These are phyloP conservation scores for Blastobasis adustella DNA, from an alignment of 2,888 invertebrate genomes.

Conservation along the genomic window DNA sequence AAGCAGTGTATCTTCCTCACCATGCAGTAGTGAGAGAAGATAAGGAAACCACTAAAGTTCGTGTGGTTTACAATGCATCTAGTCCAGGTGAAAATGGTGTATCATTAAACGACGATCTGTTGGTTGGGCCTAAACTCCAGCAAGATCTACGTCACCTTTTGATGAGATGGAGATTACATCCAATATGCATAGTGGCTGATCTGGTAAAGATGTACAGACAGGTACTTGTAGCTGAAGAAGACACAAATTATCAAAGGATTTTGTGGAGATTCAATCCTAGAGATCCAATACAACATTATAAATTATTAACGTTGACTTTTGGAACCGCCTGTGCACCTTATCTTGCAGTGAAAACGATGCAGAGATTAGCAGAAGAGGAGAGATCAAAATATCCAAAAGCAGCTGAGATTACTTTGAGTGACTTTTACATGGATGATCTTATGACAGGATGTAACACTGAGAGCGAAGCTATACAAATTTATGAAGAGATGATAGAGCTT, in stretches of 20 bases:
- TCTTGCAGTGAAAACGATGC: no score
- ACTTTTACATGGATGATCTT: no score
- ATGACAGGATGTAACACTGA: no score
- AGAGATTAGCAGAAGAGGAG: no score
- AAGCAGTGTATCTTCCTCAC: conserved; percentile 21
- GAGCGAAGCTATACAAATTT: no score
- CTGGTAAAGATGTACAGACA: conserved; percentile 24
- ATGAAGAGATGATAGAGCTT: no score
- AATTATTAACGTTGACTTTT: no score
- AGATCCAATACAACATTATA: no score
- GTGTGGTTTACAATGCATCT: conserved; percentile 17
- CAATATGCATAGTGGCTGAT: conserved; percentile 9
- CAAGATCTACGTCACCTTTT: conserved; percentile 16
- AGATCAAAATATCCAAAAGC: no score
- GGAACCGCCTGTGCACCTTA: no score
- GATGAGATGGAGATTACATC: conserved; percentile 11
- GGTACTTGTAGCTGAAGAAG: conserved; percentile 1
- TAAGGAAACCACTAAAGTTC: conserved; percentile 13
- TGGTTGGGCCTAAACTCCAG: conserved; percentile 18
- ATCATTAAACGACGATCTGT: conserved; percentile 15
- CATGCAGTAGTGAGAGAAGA: conserved; percentile 22
- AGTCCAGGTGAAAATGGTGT: conserved; percentile 5
- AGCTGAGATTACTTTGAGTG: no score
- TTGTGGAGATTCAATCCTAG: no score
- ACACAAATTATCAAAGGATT: conserved; percentile 9